Evolutionary conservation across 1,140 invertebrate genomes (phyloP).

Genomic region (Panagrolaimus sp.): DNA sequence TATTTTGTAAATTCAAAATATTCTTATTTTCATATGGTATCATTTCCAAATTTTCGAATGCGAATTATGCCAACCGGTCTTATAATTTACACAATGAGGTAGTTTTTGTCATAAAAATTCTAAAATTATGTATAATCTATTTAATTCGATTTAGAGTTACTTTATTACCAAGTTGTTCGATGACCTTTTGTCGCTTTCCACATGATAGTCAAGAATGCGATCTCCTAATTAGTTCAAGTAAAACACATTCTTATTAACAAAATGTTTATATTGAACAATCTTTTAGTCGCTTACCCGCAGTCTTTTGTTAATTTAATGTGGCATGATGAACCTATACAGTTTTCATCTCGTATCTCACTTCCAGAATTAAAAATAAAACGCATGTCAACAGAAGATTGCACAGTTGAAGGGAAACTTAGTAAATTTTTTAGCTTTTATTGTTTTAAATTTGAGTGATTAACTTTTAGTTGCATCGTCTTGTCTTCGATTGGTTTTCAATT

Average conservation of each 20-base stretch:
- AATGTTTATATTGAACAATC: not conserved
- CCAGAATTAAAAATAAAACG: constrained; percentile 49
- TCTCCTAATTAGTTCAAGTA: constrained; percentile 53
- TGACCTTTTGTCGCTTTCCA: constrained; percentile 55
- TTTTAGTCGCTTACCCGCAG: constrained; percentile 53
- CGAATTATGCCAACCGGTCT: constrained; percentile 47
- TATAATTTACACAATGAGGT: constrained; percentile 51
- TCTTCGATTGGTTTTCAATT: constrained; percentile 41
- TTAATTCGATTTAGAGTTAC: constrained; percentile 39
- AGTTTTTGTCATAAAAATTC: not conserved
- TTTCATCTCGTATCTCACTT: constrained; percentile 35
- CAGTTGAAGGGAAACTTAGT: constrained; percentile 53
- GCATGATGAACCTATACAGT: constrained; percentile 42
- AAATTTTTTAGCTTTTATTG: not conserved
- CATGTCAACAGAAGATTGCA: constrained; percentile 40
- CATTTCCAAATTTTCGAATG: constrained; percentile 57
- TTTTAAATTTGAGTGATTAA: not conserved
- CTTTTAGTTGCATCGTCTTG: constrained; percentile 52
- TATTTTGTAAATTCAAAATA: constrained; percentile 50
- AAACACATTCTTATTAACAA: not conserved
- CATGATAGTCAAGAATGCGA: constrained; percentile 54
- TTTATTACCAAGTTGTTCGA: constrained; percentile 46
- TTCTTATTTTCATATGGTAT: constrained; percentile 54
- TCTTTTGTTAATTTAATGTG: constrained; percentile 47
- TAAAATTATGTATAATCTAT: not conserved